phyloP scores from a whole-genome alignment of 2,797 vertebrate species.

The Sarcoramphus papa region DNA sequence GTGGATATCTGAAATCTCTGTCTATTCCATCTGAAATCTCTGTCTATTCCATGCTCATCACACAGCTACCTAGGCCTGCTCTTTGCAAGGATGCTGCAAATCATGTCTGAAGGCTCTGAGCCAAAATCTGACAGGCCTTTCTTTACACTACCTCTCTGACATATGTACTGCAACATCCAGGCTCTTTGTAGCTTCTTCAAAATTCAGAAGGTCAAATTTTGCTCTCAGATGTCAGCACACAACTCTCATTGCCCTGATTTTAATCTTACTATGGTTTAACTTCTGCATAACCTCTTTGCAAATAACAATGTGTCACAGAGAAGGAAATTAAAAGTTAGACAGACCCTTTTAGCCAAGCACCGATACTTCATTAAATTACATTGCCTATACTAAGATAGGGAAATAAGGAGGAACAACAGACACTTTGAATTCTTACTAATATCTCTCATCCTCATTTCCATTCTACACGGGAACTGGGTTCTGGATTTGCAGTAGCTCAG shows the following conservation, averaged over 20 bases:
- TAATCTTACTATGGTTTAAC: background rate
- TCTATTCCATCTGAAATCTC: background rate
- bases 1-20: background rate
- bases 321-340: background rate
- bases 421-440: background rate
- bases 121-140: background rate
- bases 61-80: background rate
- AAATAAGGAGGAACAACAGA: background rate
- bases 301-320: background rate
- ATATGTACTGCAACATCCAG: background rate
- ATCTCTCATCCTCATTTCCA: background rate
- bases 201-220: constrained; percentile 1
- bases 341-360: background rate
- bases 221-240: background rate
- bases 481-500: background rate
- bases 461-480: background rate
- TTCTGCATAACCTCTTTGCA: background rate
- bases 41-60: constrained; percentile 16
- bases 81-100: constrained; percentile 1
- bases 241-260: background rate
- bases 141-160: background rate
- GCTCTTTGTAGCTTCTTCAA: background rate
- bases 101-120: background rate
- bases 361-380: background rate
- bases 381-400: background rate